Evolutionary conservation across 2,797 vertebrate species (phyloP), one percentile per base, ranked within the genome.

Genomic region (Xyrichtys novacula): DNA sequence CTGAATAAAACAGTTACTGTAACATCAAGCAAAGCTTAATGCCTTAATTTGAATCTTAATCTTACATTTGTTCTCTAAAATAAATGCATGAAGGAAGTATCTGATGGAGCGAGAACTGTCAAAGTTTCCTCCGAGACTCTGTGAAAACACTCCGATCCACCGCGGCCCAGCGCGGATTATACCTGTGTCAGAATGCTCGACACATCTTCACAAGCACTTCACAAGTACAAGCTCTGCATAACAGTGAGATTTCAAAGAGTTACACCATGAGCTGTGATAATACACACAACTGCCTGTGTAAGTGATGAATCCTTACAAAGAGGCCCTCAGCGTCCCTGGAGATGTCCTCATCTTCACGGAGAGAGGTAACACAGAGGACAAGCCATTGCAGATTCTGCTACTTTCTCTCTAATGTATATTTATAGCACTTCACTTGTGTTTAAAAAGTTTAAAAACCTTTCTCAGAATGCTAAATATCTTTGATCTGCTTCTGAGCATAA

Each of bases 301-400:
- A 91, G 83, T 78, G 85, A 90, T 78, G 88, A 89, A 85, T 88
- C 86, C 83, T 85, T 86, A 92, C 89, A 91, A 92, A 91, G 86
- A 89, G 88, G 86, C 83, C 88, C 59, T 84, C 66, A 29, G 66
- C 55, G 81, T 93, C 92, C 90, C 91, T 71, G 75, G 90, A 90
- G 91, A 91, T 87, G 85, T 85, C 85, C 87, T 88, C 80, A 10
- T 87, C 78, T 87, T 88, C 69, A 58, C 56, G 49, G 76, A 83
- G 84, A 85, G 83, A 92, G 91, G 90, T 93, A 92, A 90, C 75
- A 1, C 65, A 78, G 88, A 90, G 90, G 91, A 91, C 91, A 92
- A 77, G 79, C 84, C 66, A 31, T 42, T 25, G 55, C 63, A 69
- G 70, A 74, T 66, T 70, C 81, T 62, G 74, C 47, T 80, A 57